A percentile compares a stretch with the other conserved stretches of the same genome.
Conservation (phyloP, 1,140 invertebrate genomes). For the Ptiloglossa arizonensis region DNA sequence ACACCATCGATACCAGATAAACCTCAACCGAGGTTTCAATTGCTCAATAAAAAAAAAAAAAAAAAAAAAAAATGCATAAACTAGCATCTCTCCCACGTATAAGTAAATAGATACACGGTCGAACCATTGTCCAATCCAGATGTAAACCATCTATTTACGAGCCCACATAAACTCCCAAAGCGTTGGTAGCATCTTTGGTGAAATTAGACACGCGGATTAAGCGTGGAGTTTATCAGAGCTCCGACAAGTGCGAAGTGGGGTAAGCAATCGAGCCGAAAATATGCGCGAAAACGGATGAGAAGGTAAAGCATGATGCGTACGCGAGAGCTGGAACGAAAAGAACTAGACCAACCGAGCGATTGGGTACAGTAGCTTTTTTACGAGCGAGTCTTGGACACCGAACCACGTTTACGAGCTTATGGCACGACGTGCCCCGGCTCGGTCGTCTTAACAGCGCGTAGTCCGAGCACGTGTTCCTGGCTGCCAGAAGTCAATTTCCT, state of each 20-base stretch:
- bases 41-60: too few species aligned
- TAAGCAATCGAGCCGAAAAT: not conserved
- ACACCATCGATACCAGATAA: too few species aligned
- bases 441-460: constrained; percentile 45
- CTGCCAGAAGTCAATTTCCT: constrained; percentile 76
- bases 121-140: not conserved
- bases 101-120: constrained; percentile 43
- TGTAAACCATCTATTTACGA: not conserved
- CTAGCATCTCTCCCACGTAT: constrained; percentile 4
- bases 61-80: too few species aligned
- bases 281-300: not conserved
- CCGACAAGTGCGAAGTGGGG: not conserved
- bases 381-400: too few species aligned
- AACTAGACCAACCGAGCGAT: not conserved
- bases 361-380: constrained; percentile 54
- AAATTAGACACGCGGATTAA: constrained; percentile 51
- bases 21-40: too few species aligned
- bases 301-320: too few species aligned
- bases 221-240: constrained; percentile 25
- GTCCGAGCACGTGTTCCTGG: constrained; percentile 71
- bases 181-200: constrained; percentile 11
- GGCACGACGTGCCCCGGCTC: constrained; percentile 49
- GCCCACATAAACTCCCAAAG: constrained; percentile 29
- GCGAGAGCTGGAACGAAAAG: not conserved
- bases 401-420: constrained; percentile 66